phyloP scores from a whole-genome alignment of 1,140 invertebrate species.

The Meteorus sp. region DNA sequence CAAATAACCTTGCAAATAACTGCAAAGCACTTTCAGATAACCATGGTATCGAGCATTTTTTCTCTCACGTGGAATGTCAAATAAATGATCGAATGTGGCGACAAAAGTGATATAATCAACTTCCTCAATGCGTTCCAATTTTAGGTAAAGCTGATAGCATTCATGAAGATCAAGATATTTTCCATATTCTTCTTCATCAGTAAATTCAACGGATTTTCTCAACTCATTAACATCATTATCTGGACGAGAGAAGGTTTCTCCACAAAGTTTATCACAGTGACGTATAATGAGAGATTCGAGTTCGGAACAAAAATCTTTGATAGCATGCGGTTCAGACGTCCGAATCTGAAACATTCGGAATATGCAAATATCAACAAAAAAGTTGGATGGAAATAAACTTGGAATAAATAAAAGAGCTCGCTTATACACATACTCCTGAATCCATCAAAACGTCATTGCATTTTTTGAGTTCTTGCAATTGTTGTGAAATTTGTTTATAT shows the following conservation, averaged over 20 bases:
- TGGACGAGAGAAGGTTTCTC: constrained; percentile 93
- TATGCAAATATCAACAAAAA: no score
- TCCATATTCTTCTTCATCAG: constrained; percentile 99
- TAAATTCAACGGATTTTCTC: constrained; percentile 89
- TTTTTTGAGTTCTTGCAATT: constrained; percentile 91
- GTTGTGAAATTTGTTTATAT: constrained; percentile 80
- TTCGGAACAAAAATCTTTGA: no score
- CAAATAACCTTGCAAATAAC: constrained; percentile 88
- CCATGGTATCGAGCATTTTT: constrained; percentile 93
- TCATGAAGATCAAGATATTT: constrained; percentile 98
- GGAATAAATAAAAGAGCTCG: no score
- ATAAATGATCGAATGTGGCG: constrained; percentile 92
- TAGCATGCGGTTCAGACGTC: no score
- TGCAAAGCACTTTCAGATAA: constrained; percentile 83
- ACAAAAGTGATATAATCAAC: constrained; percentile 96
- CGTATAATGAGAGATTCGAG: no score
- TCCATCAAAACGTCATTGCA: constrained; percentile 95
- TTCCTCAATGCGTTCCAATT: constrained; percentile 96
- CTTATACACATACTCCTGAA: constrained; percentile 89
- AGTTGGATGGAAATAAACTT: no score
- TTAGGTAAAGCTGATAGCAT: constrained; percentile 94
- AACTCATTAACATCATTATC: constrained; percentile 83
- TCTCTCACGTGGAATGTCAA: constrained; percentile 92
- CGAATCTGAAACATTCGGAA: no score
- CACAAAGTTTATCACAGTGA: constrained; percentile 95